Percentiles rank a stretch among this genome's conserved stretches.
These are phyloP conservation scores for Microchrysa polita DNA, from an alignment of 2,888 invertebrate species.

Conservation along the genomic window DNA sequence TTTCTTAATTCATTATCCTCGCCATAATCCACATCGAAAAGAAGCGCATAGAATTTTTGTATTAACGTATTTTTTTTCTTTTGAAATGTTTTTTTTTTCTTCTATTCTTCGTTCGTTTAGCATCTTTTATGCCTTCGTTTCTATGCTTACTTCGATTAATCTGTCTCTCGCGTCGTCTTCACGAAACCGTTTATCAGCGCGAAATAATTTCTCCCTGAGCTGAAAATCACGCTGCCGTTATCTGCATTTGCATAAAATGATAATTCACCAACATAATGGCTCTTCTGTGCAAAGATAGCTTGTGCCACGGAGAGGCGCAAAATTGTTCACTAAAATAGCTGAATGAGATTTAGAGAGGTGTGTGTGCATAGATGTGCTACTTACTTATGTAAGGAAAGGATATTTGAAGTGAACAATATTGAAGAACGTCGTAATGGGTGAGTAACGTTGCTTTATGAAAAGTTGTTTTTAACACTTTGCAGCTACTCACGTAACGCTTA, in stretches of 20 bases:
- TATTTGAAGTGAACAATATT: not conserved
- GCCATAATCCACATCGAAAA: slow-evolving; percentile 40
- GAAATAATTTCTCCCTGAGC: slow-evolving; percentile 46
- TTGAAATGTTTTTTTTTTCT: too few relatives aligned
- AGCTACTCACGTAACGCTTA: too few relatives aligned
- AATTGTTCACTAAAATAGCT: slow-evolving; percentile 19
- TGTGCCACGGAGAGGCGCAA: slow-evolving; percentile 37
- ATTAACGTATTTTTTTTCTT: too few relatives aligned
- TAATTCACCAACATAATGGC: slow-evolving; percentile 53
- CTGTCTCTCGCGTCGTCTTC: slow-evolving; percentile 45
- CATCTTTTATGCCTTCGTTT: too few relatives aligned
- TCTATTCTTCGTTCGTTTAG: too few relatives aligned
- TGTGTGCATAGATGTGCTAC: not conserved
- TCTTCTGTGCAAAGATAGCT: slow-evolving; percentile 48
- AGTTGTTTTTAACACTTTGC: slow-evolving; percentile 40
- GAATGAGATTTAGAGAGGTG: slow-evolving; percentile 3
- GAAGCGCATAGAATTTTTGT: slow-evolving; percentile 12
- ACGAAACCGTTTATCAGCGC: slow-evolving; percentile 46
- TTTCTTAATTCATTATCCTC: slow-evolving; percentile 42
- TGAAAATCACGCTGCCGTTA: slow-evolving; percentile 53
- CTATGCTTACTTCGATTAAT: slow-evolving; percentile 40
- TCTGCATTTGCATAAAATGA: slow-evolving; percentile 55
- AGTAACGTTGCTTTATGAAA: too few relatives aligned
- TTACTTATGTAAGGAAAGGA: too few relatives aligned
- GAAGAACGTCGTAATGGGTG: not conserved